These are phyloP conservation scores for Kuschelorhynchus macadamiae DNA, from an alignment of 2,888 invertebrate genomes.

Conservation along the genomic window DNA sequence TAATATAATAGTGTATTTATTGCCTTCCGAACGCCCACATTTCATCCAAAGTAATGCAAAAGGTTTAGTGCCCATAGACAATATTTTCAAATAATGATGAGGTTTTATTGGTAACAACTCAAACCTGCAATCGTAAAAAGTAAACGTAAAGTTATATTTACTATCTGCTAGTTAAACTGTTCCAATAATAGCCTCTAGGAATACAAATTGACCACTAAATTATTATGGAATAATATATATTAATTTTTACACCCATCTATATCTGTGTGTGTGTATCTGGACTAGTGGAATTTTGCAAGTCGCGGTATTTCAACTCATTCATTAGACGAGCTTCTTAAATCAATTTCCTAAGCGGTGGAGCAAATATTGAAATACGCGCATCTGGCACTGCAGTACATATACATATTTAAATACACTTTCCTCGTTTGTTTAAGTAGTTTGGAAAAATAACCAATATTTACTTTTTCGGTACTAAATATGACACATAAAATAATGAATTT, in stretches of 20 bases:
- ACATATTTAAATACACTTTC: too few relatives aligned
- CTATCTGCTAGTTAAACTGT: constrained; percentile 22
- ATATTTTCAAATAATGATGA: constrained; percentile 4
- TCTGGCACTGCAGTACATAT: too few relatives aligned
- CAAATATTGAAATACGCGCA: too few relatives aligned
- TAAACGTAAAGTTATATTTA: constrained; percentile 22
- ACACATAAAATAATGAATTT: too few relatives aligned
- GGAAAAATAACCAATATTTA: too few relatives aligned
- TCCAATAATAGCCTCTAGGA: constrained; percentile 8
- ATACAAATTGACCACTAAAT: constrained; percentile 2
- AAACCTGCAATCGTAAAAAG: constrained; percentile 19
- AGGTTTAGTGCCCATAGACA: constrained; percentile 1
- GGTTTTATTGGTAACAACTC: constrained; percentile 5
- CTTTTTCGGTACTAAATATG: too few relatives aligned
- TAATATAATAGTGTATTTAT: too few relatives aligned
- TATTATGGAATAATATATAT: constrained; percentile 9
- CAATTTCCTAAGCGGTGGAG: too few relatives aligned
- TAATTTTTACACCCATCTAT: constrained; percentile 15
- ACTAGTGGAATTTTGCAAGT: constrained; percentile 13
- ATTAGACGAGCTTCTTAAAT: too few relatives aligned
- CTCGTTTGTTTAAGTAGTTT: too few relatives aligned
- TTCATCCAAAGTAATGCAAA: background rate
- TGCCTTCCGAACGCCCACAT: too few relatives aligned
- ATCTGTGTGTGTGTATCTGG: background rate
- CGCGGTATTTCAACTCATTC: too few relatives aligned